A percentile compares a stretch with the other conserved stretches of the same genome.
Evolutionary conservation across 1,140 invertebrate genomes (phyloP).

Genomic region (Tetramorium parvispinum): DNA sequence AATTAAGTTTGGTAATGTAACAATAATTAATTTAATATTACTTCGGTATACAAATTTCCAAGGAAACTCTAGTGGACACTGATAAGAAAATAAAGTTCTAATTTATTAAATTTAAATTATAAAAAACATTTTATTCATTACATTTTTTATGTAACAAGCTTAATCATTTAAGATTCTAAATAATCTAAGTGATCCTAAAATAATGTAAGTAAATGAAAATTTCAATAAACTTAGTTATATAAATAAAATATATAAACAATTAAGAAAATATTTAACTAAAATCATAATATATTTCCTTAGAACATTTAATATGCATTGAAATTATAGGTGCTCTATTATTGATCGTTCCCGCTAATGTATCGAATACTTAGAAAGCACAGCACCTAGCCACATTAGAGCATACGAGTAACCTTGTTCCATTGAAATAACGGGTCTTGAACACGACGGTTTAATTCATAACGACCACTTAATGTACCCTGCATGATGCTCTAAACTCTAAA

Average conservation of each 20-base stretch:
- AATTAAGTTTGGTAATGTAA: not conserved
- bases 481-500: not conserved
- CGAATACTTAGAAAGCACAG: not conserved
- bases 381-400: not conserved
- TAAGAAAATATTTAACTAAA: constrained; percentile 13
- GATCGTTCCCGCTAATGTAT: not conserved
- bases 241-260: not conserved
- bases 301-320: not conserved
- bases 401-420: constrained; percentile 48
- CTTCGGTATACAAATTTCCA: not conserved
- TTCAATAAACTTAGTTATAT: not conserved
- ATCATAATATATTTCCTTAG: not conserved
- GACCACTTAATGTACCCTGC: constrained; percentile 64
- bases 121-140: not conserved
- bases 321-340: not conserved
- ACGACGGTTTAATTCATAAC: constrained; percentile 67
- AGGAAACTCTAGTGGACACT: not conserved
- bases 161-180: constrained; percentile 4
- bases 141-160: not conserved
- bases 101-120: constrained; percentile 4
- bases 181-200: not conserved
- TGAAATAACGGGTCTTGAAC: constrained; percentile 63
- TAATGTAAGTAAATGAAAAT: not conserved
- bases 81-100: constrained; percentile 25
- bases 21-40: constrained; percentile 34